Evolutionary conservation across 1,140 invertebrate species (phyloP).

Genomic region (Drosophila nasuta): DNA sequence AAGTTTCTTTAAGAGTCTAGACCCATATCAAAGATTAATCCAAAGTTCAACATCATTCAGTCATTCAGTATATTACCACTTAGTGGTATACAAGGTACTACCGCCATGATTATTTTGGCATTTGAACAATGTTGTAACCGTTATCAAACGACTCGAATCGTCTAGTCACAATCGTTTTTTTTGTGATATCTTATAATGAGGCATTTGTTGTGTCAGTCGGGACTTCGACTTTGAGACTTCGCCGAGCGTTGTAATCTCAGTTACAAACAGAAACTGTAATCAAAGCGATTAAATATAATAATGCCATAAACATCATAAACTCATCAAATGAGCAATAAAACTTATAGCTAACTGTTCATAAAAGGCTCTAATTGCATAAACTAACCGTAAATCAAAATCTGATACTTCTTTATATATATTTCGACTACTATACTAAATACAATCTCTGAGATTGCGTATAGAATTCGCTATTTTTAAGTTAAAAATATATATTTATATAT

Average conservation of each 20-base stretch:
- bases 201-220: background rate
- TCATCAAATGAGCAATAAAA: constrained; percentile 3
- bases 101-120: background rate
- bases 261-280: constrained; percentile 28
- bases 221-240: constrained; percentile 26
- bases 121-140: constrained; percentile 9
- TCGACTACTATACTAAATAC: too few species aligned
- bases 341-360: constrained; percentile 6
- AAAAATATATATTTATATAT: too few species aligned
- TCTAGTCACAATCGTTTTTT: background rate
- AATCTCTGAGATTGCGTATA: too few species aligned
- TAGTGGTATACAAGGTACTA: constrained; percentile 6
- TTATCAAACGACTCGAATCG: constrained; percentile 16
- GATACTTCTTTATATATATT: too few species aligned
- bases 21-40: constrained; percentile 11
- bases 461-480: too few species aligned
- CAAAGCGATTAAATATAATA: background rate
- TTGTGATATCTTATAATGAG: constrained; percentile 9
- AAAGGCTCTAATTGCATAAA: constrained; percentile 14
- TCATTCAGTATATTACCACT: background rate
- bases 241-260: constrained; percentile 13
- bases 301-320: constrained; percentile 15
- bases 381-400: constrained; percentile 26
- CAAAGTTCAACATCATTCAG: constrained; percentile 25
- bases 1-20: background rate